Evolutionary conservation across 2,888 invertebrate genomes (phyloP), one percentile per base, ranked within the genome.

Genomic region (Tupiocoris notatus): DNA sequence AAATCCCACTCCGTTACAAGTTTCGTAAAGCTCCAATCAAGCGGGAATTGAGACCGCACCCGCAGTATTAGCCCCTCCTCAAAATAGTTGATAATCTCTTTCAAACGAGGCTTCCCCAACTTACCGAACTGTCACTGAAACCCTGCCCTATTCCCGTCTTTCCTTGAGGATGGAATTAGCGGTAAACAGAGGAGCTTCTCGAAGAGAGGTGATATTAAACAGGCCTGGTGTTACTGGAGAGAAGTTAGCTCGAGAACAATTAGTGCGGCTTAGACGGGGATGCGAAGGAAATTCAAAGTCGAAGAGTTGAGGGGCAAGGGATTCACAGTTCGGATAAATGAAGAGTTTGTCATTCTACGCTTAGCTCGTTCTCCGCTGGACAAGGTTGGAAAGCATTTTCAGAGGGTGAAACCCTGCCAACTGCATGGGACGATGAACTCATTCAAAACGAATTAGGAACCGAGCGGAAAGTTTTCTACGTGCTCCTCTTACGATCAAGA

Each of bases 41-140:
- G 39, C 39, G 39, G n/a, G n/a, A n/a, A n/a, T n/a, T n/a, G n/a
- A n/a, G n/a, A n/a, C n/a, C n/a, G n/a, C n/a, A 39, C 3, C 39
- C 39, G 39, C 39, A 39, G 39, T 7, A 39, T 39, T 3, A 39
- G 39, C 39, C 39, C 39, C 39, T 39, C 7, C 24, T 23, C 17
- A 17, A 63, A 24, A 64, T 64, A 64, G 64, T 64, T 64, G 64
- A 64, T 64, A 64, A 64, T 64, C 64, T 64, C 24, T 64, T 64
- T 64, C 24, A 23, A 1, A 23, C 24, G 1, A 23, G 23, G 61
- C 18, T 9, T 57, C 18, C 18, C n/a, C 61, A 18, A 9, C 61
- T 20, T 61, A 12, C 17, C 20, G 1, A 61, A 61, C 39, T 39
- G n/a, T n/a, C n/a, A n/a, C n/a, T n/a, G n/a, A n/a, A n/a, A n/a